Evolutionary conservation across 2,888 invertebrate genomes (phyloP).

Genomic region (Erpobdella octoculata): DNA sequence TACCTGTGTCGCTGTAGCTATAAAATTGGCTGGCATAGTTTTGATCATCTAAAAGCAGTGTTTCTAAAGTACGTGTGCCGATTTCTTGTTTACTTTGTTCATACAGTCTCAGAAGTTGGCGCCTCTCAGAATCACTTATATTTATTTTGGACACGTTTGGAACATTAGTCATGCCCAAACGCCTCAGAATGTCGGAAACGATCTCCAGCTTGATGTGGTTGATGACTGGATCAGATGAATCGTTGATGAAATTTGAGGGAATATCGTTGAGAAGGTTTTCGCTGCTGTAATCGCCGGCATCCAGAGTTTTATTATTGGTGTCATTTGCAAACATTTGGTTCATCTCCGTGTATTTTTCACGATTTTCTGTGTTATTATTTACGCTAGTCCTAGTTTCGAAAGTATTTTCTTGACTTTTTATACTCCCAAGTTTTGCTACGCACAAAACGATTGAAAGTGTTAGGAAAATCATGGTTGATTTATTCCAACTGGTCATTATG

Average conservation of each 20-base stretch:
- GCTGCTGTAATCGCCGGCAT: too few relatives aligned
- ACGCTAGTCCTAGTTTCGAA: too few relatives aligned
- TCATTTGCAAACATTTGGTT: too few relatives aligned
- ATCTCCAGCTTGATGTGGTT: slow-evolving; percentile 27
- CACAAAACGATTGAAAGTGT: too few relatives aligned
- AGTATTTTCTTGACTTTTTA: too few relatives aligned
- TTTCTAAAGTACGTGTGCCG: slow-evolving; percentile 18
- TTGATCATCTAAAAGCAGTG: slow-evolving; percentile 32
- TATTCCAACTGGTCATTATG: background rate
- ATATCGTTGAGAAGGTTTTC: too few relatives aligned
- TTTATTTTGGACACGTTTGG: slow-evolving; percentile 34
- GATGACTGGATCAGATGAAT: too few relatives aligned
- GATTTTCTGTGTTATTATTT: too few relatives aligned
- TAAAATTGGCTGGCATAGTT: slow-evolving; percentile 35
- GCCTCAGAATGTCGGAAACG: slow-evolving; percentile 33
- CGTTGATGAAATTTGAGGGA: too few relatives aligned
- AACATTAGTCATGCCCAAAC: slow-evolving; percentile 63
- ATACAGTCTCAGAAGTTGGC: slow-evolving; percentile 34
- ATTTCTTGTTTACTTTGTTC: slow-evolving; percentile 33
- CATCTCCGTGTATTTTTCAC: too few relatives aligned
- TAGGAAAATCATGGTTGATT: background rate
- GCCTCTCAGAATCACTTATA: slow-evolving; percentile 33
- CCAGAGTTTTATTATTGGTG: too few relatives aligned
- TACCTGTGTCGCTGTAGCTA: slow-evolving; percentile 35
- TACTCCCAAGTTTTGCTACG: too few relatives aligned